These are phyloP conservation scores for Lethenteron camtschaticum DNA, from an alignment of 2,113 vertebrate genomes.

Conservation along the genomic window DNA sequence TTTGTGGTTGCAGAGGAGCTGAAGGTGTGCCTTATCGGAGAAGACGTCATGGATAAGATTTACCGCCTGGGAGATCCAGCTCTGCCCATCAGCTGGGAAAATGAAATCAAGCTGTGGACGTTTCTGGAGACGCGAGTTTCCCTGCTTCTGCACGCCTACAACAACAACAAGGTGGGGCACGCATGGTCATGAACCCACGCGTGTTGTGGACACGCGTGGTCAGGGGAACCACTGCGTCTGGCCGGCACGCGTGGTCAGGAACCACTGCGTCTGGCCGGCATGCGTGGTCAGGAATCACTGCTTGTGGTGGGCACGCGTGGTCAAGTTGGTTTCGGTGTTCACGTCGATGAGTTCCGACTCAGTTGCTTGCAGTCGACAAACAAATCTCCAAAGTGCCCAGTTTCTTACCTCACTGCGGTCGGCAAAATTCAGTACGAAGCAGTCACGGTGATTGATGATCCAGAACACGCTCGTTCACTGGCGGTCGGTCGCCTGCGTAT, in stretches of 20 bases:
- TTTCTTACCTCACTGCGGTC: no score
- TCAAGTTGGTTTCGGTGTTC: no score
- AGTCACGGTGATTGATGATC: no score
- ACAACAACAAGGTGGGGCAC: constrained; percentile 42
- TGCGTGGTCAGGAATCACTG: not conserved
- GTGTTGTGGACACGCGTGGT: not conserved
- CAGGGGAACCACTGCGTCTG: not conserved
- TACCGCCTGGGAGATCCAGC: constrained; percentile 78
- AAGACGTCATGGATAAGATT: constrained; percentile 65
- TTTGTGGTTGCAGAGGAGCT: constrained; percentile 51
- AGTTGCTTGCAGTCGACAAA: no score
- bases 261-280: not conserved
- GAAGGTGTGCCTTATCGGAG: constrained; percentile 65
- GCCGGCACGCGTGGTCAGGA: not conserved
- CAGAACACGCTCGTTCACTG: no score
- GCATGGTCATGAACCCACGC: not conserved
- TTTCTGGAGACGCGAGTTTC: constrained; percentile 79
- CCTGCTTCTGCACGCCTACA: constrained; percentile 81
- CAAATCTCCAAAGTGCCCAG: no score
- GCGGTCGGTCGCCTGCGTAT: no score
- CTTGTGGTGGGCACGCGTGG: not conserved
- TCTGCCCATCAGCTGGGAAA: constrained; percentile 89
- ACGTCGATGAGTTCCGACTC: no score
- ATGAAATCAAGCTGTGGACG: constrained; percentile 88
- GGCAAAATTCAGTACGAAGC: no score